A percentile compares a stretch with the other conserved stretches of the same genome.
These are phyloP conservation scores for Agrochola litura DNA, from an alignment of 2,888 invertebrate species.

Conservation along the genomic window DNA sequence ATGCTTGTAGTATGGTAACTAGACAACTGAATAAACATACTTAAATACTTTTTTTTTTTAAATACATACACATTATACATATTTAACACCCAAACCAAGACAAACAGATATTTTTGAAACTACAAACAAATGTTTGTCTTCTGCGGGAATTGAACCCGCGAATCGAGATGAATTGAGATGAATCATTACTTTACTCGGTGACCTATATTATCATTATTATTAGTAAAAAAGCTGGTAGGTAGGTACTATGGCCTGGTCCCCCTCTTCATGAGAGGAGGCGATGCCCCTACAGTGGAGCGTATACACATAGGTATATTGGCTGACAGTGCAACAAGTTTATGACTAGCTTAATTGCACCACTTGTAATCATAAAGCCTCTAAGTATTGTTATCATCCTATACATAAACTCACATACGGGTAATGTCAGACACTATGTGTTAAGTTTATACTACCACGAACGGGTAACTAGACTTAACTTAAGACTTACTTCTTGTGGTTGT, in stretches of 20 bases:
- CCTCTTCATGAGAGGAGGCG: conserved; percentile 23
- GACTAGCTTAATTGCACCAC: too few species aligned
- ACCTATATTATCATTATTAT: conserved; percentile 21
- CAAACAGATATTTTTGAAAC: conserved; percentile 21
- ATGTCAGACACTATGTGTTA: too few species aligned
- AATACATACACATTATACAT: conserved; percentile 15
- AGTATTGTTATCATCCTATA: too few species aligned
- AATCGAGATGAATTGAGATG: conserved; percentile 9
- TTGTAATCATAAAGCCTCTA: too few species aligned
- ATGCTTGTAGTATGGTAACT: conserved; percentile 18
- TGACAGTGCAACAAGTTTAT: too few species aligned
- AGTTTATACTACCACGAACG: too few species aligned
- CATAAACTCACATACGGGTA: too few species aligned
- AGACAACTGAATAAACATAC: conserved; percentile 21
- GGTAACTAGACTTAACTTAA: too few species aligned
- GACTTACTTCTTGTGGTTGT: too few species aligned
- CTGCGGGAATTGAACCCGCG: conserved; percentile 19
- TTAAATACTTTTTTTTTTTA: conserved; percentile 10
- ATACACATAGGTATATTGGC: too few species aligned
- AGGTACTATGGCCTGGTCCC: conserved; percentile 18
- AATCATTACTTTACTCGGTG: conserved; percentile 22
- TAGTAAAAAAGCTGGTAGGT: conserved; percentile 23
- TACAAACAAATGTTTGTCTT: conserved; percentile 21
- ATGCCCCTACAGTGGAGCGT: conserved; percentile 22
- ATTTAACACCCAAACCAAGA: conserved; percentile 19